Percentiles rank a stretch among this genome's conserved stretches.
Evolutionary conservation across 2,113 vertebrate species (phyloP).

Genomic region (Chascanopsetta lugubris): DNA sequence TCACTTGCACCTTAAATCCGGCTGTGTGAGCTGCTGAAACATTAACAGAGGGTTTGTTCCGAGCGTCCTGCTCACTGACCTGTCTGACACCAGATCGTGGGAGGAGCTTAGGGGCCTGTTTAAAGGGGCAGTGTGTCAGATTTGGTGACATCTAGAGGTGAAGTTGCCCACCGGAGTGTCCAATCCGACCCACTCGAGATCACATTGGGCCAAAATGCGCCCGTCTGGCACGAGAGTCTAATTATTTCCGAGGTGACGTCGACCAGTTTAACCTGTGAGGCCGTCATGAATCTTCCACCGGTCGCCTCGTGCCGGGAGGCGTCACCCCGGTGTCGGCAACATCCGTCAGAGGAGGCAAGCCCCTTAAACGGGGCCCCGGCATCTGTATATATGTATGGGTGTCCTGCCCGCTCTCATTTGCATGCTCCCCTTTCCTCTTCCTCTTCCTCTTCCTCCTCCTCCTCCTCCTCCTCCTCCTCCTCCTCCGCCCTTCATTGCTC

Average conservation of each 20-base stretch:
- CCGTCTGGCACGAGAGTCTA: background rate
- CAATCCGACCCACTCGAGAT: no score
- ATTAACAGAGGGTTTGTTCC: slow-evolving; percentile 41
- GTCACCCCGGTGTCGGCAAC: background rate
- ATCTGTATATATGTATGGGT: no score
- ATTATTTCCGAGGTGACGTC: background rate
- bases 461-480: no score
- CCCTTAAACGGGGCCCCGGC: slow-evolving; percentile 8
- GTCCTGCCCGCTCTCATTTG: slow-evolving; percentile 26
- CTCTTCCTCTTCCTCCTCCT: no score
- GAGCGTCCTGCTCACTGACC: slow-evolving; percentile 25
- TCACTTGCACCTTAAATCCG: slow-evolving; percentile 34
- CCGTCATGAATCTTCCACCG: background rate
- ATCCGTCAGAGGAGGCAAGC: slow-evolving; percentile 19
- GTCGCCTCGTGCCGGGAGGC: background rate
- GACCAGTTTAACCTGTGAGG: background rate
- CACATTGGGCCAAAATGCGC: no score
- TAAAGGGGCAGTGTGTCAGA: no score
- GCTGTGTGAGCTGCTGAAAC: slow-evolving; percentile 40
- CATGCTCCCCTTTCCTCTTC: slow-evolving; percentile 27
- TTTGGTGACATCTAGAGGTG: slow-evolving; percentile 11
- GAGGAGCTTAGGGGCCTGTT: slow-evolving; percentile 25
- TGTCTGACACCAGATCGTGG: slow-evolving; percentile 35
- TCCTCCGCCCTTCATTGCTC: slow-evolving; percentile 25
- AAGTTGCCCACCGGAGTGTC: no score